Evolutionary conservation across 2,888 invertebrate genomes (phyloP).

Genomic region (Drosophila setosimentum): DNA sequence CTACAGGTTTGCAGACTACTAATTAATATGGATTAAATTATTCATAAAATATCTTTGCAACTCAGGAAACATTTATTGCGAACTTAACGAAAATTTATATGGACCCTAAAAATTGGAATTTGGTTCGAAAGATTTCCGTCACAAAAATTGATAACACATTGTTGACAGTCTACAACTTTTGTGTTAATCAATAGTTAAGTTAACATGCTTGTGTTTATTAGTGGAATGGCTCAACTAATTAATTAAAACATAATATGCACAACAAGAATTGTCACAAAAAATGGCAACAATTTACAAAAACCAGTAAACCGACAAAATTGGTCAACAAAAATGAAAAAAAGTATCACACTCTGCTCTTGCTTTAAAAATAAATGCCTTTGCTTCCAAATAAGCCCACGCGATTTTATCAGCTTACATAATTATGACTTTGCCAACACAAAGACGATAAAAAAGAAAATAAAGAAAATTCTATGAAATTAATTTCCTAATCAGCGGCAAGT

Average conservation of each 20-base stretch:
- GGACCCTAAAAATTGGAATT: neutral
- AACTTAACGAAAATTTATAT: neutral
- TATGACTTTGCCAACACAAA: conserved; percentile 21
- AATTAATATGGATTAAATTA: neutral
- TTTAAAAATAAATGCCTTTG: conserved; percentile 16
- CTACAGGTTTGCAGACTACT: neutral
- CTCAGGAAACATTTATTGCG: neutral
- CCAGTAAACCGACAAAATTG: neutral
- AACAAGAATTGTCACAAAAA: neutral
- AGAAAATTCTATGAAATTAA: conserved; percentile 73
- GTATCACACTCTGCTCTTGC: neutral
- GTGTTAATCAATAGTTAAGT: neutral
- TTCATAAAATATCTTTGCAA: neutral
- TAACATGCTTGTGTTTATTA: neutral
- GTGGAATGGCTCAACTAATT: neutral
- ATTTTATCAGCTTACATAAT: conserved; percentile 17
- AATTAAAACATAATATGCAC: neutral
- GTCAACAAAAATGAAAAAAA: neutral
- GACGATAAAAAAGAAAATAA: conserved; percentile 23
- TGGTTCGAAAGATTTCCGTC: neutral
- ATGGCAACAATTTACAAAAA: neutral
- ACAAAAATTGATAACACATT: neutral
- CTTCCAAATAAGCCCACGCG: neutral
- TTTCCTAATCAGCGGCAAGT: conserved; percentile 66
- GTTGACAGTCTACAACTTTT: neutral